Percentiles rank a stretch among this genome's conserved stretches.
phyloP scores from a whole-genome alignment of 2,113 vertebrate genomes.

The Mormyrus lacerda region DNA sequence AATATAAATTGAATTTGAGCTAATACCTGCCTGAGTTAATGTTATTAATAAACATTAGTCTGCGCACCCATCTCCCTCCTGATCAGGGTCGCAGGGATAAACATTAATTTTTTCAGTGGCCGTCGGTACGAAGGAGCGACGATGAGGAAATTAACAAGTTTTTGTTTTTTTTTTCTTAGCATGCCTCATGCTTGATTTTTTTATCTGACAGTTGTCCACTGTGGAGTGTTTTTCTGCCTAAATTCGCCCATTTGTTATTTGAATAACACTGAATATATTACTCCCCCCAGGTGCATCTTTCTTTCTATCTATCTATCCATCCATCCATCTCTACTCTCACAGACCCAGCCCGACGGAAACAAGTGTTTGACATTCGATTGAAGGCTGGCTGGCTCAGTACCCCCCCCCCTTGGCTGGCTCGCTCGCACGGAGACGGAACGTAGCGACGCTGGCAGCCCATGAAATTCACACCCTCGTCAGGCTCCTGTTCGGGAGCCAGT shows the following conservation, averaged over 20 bases:
- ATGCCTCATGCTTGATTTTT: not conserved
- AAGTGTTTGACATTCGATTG: conserved; percentile 1
- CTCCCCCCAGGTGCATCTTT: not conserved
- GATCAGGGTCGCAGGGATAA: not conserved
- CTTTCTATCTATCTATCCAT: not conserved
- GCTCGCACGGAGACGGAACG: conserved; percentile 6
- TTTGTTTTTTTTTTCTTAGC: not conserved
- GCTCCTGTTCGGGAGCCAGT: conserved; percentile 37
- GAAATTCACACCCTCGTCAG: conserved; percentile 39
- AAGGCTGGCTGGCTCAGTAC: not conserved
- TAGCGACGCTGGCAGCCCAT: conserved; percentile 19
- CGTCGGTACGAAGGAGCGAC: not conserved
- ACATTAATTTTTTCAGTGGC: not conserved
- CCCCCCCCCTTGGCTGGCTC: not conserved
- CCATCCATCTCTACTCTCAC: not conserved
- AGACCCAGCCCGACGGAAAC: not conserved
- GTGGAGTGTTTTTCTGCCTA: not conserved
- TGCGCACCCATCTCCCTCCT: not conserved
- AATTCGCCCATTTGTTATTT: conserved; percentile 1
- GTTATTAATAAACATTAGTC: not conserved
- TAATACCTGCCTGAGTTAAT: not conserved
- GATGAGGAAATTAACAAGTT: not conserved
- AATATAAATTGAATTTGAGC: not conserved
- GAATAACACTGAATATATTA: conserved; percentile 11
- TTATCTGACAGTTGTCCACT: not conserved